Percentiles rank a stretch among this genome's conserved stretches.
Evolutionary conservation across 2,113 vertebrate species (phyloP).

Genomic region (Laticauda laticaudata): DNA sequence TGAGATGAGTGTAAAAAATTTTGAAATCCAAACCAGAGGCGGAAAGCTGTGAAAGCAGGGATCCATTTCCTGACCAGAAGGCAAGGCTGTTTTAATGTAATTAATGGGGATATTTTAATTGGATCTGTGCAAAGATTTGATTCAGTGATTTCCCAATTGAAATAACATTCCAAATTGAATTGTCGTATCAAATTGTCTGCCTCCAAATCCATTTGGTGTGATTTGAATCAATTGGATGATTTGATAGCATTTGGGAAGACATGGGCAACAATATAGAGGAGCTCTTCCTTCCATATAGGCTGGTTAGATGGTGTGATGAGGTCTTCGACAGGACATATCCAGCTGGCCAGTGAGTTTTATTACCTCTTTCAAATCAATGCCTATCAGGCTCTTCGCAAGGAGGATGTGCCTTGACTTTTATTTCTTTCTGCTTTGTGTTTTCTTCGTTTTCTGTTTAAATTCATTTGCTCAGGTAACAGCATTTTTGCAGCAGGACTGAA

Average conservation of each 20-base stretch:
- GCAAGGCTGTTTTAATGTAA: neutral
- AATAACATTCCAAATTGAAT: neutral
- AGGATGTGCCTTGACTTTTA: neutral
- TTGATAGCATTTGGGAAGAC: neutral
- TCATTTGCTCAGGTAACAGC: neutral
- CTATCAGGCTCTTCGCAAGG: neutral
- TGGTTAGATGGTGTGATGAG: neutral
- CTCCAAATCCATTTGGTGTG: neutral
- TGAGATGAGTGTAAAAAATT: neutral
- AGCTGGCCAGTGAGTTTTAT: neutral
- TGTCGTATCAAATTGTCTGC: neutral
- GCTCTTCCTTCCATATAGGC: neutral
- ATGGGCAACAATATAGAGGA: neutral
- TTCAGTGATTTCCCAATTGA: neutral
- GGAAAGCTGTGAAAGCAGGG: neutral
- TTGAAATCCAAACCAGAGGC: neutral
- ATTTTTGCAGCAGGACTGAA: neutral
- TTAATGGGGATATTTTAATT: constrained; percentile 10
- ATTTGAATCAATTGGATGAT: neutral
- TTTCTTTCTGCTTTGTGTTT: neutral
- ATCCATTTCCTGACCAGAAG: constrained; percentile 10
- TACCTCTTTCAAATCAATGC: neutral
- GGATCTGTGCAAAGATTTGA: neutral
- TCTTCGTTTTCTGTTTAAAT: neutral
- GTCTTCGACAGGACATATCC: neutral